Conservation (phyloP, 2,113 vertebrate genomes). For the Xiphophorus couchianus region DNA sequence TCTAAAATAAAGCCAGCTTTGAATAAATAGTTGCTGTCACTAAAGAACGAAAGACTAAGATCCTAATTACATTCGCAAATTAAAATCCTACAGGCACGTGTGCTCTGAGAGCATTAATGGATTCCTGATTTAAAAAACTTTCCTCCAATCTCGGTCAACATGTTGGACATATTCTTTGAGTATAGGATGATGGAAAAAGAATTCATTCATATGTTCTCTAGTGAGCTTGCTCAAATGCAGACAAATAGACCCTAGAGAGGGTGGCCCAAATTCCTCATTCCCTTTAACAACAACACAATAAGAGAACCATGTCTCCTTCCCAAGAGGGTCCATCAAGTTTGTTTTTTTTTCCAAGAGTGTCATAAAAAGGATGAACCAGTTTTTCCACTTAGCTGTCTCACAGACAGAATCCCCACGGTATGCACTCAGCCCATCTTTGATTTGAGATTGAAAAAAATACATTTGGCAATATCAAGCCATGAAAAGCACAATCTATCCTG, state of each 20-base stretch:
- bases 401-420: slow-evolving; percentile 50
- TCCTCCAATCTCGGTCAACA: neutral
- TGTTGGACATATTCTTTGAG: neutral
- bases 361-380: slow-evolving; percentile 72
- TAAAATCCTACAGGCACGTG: neutral
- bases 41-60: neutral
- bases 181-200: neutral
- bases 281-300: slow-evolving; percentile 72
- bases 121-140: neutral
- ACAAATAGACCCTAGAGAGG: slow-evolving; percentile 24
- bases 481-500: slow-evolving; percentile 48
- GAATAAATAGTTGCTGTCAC: neutral
- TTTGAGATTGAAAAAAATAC: slow-evolving; percentile 47
- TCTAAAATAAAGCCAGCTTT: slow-evolving; percentile 2
- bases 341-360: slow-evolving; percentile 57
- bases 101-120: neutral
- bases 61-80: neutral
- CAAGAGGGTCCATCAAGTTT: slow-evolving; percentile 54
- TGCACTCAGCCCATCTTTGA: slow-evolving; percentile 40
- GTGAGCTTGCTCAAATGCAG: slow-evolving; percentile 19
- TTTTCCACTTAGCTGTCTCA: slow-evolving; percentile 66
- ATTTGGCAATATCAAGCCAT: slow-evolving; percentile 60
- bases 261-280: slow-evolving; percentile 57
- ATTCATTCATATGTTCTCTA: neutral
- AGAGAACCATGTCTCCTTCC: slow-evolving; percentile 58